phyloP scores from a whole-genome alignment of 1,140 invertebrate genomes.

The Drosophila nasuta region DNA sequence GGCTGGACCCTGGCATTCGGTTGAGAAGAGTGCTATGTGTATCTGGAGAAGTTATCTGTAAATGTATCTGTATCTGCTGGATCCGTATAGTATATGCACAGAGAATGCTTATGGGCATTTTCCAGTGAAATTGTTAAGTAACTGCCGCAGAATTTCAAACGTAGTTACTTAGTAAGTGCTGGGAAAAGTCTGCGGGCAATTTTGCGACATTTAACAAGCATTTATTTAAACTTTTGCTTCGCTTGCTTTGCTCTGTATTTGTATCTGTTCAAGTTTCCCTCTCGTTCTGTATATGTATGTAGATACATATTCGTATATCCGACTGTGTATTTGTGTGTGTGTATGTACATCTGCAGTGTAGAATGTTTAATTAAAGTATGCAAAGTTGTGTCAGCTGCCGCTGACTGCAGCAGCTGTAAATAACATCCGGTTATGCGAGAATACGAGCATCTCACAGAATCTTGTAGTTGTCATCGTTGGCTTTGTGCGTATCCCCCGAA shows the following conservation, averaged over 20 bases:
- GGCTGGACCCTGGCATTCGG: slow-evolving; percentile 19
- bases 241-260: slow-evolving; percentile 7
- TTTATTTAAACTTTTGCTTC: slow-evolving; percentile 59
- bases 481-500: slow-evolving; percentile 30
- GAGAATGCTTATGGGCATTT: slow-evolving; percentile 51
- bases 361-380: slow-evolving; percentile 77
- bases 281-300: slow-evolving; percentile 13
- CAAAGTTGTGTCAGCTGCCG: slow-evolving; percentile 70
- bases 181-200: slow-evolving; percentile 58
- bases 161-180: slow-evolving; percentile 43
- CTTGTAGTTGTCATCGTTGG: slow-evolving; percentile 34
- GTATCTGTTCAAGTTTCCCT: neutral
- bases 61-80: slow-evolving; percentile 19
- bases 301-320: neutral
- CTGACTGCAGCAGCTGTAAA: slow-evolving; percentile 58
- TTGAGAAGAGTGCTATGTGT: slow-evolving; percentile 11
- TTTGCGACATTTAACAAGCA: slow-evolving; percentile 68
- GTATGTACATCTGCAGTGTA: slow-evolving; percentile 51
- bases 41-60: neutral
- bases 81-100: slow-evolving; percentile 3
- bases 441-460: slow-evolving; percentile 30
- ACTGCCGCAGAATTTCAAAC: slow-evolving; percentile 47
- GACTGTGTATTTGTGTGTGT: neutral
- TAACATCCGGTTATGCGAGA: slow-evolving; percentile 60
- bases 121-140: slow-evolving; percentile 65